Evolutionary conservation across 1,140 invertebrate species (phyloP).

Genomic region (Uloborus diversus): DNA sequence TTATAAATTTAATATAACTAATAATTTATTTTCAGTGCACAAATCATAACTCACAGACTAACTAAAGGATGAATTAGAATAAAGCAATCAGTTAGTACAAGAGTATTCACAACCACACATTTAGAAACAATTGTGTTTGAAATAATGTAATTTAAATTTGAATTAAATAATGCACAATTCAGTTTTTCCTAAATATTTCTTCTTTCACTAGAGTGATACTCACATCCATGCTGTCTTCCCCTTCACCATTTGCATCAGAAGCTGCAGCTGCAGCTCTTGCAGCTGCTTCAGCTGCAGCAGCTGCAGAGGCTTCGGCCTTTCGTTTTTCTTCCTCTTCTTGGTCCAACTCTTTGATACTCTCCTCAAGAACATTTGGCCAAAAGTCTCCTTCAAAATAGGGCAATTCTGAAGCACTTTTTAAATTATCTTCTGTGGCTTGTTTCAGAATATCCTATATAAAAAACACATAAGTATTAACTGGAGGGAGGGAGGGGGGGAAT

Average conservation of each 20-base stretch:
- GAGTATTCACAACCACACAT: too few relatives aligned
- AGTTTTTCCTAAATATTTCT: too few relatives aligned
- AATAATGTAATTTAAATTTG: too few relatives aligned
- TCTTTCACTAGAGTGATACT: slow-evolving; percentile 40
- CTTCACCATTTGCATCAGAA: slow-evolving; percentile 58
- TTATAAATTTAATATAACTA: too few relatives aligned
- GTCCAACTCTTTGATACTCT: slow-evolving; percentile 97
- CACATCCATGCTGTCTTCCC: slow-evolving; percentile 56
- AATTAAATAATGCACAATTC: too few relatives aligned
- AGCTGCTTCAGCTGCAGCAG: slow-evolving; percentile 77
- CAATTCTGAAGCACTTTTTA: slow-evolving; percentile 93
- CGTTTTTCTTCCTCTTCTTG: slow-evolving; percentile 97
- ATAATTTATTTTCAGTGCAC: too few relatives aligned
- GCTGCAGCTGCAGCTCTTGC: slow-evolving; percentile 60
- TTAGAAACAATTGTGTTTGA: too few relatives aligned
- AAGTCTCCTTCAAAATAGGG: slow-evolving; percentile 99
- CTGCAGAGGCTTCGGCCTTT: slow-evolving; percentile 84
- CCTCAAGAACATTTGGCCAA: slow-evolving; percentile 99
- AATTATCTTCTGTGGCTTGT: slow-evolving; percentile 97
- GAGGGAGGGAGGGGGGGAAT: too few relatives aligned
- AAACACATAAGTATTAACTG: too few relatives aligned
- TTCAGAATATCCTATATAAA: slow-evolving; percentile 87
- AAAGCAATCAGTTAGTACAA: too few relatives aligned
- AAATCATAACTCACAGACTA: background rate
- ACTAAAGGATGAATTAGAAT: background rate